Conservation (phyloP, 2,888 invertebrate species). For the Dione juno region DNA sequence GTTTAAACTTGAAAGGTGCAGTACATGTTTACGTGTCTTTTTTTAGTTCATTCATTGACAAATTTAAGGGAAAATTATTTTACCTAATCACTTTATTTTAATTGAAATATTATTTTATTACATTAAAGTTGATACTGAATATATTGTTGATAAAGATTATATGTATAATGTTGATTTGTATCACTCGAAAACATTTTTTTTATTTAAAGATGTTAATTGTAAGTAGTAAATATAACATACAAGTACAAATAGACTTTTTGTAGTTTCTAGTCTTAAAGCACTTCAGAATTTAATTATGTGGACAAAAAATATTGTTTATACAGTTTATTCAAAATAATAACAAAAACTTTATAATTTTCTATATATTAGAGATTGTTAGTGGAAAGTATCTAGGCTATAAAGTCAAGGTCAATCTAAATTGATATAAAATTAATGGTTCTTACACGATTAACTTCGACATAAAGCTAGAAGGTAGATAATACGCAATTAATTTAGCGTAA, state of each 20-base stretch:
- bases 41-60: neutral
- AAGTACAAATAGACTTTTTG: too few species aligned
- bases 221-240: too few species aligned
- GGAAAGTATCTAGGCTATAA: constrained; percentile 27
- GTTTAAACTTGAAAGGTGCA: constrained; percentile 2
- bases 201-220: too few species aligned
- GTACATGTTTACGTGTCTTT: constrained; percentile 5
- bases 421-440: constrained; percentile 42
- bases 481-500: constrained; percentile 21
- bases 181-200: too few species aligned
- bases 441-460: constrained; percentile 12
- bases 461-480: constrained; percentile 11
- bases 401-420: constrained; percentile 37
- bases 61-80: neutral
- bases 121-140: too few species aligned
- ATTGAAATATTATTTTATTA: neutral
- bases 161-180: too few species aligned
- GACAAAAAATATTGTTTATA: too few species aligned
- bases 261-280: too few species aligned
- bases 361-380: neutral
- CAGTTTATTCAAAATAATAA: too few species aligned
- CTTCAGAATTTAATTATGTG: too few species aligned
- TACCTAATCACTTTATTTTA: neutral
- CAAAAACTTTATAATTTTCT: neutral
- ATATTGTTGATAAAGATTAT: too few species aligned